These are phyloP conservation scores for Microcebus griseorufus DNA, from an alignment of 2,113 vertebrate species.

Conservation along the genomic window DNA sequence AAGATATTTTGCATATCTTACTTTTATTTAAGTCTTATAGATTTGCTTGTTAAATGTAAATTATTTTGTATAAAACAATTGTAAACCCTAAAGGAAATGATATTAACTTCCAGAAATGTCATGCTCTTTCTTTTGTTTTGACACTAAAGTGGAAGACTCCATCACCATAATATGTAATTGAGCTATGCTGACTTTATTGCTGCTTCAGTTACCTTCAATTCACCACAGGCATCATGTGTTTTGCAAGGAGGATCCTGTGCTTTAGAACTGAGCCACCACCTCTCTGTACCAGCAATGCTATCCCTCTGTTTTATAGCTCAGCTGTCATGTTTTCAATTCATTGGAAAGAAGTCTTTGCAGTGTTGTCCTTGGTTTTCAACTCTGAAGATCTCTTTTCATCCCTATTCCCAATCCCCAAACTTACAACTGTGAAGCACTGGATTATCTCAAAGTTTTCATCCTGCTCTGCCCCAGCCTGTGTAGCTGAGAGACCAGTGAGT, in stretches of 20 bases:
- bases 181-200: neutral
- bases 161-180: neutral
- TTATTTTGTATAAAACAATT: neutral
- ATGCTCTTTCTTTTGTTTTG: neutral
- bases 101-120: neutral
- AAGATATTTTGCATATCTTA: neutral
- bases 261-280: neutral
- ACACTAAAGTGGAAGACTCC: neutral
- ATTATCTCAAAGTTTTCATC: neutral
- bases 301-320: neutral
- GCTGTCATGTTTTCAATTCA: neutral
- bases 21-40: neutral
- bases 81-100: neutral
- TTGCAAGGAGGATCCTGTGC: neutral
- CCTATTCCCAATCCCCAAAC: neutral
- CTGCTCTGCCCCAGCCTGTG: neutral
- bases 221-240: neutral
- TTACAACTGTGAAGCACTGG: neutral
- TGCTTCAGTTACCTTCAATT: neutral
- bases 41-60: neutral
- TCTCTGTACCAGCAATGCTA: neutral
- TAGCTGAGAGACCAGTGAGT: neutral
- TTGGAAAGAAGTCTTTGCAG: neutral
- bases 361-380: neutral
- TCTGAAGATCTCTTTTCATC: neutral